Evolutionary conservation across 2,797 vertebrate species (phyloP).

Genomic region (Rhinoraja longicauda): DNA sequence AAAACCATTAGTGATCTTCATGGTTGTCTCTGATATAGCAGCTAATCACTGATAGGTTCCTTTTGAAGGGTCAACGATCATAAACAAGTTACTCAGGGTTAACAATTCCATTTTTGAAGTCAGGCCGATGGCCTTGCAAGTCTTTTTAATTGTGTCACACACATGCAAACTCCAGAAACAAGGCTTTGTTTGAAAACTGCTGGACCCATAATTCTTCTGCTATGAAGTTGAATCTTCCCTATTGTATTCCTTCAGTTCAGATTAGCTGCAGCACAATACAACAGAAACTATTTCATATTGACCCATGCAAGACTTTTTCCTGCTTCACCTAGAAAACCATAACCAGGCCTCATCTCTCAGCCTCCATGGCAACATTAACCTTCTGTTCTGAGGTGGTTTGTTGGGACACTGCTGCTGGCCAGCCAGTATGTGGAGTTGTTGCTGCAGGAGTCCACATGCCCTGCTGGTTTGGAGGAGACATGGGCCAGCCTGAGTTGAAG

Average conservation of each 20-base stretch:
- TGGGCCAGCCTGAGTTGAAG: constrained; percentile 55
- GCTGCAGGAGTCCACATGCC: constrained; percentile 48
- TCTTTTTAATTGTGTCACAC: constrained; percentile 40
- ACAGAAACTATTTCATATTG: constrained; percentile 53
- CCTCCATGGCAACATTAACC: constrained; percentile 89
- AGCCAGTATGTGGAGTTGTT: constrained; percentile 41
- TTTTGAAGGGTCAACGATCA: constrained; percentile 32
- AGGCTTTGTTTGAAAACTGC: constrained; percentile 35
- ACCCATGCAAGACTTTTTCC: constrained; percentile 48
- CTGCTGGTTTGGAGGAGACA: constrained; percentile 51
- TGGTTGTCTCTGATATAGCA: constrained; percentile 36
- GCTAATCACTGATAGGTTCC: constrained; percentile 37
- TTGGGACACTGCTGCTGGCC: constrained; percentile 64
- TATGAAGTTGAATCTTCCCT: constrained; percentile 30
- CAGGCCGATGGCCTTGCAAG: constrained; percentile 32
- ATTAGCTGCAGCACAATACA: constrained; percentile 50
- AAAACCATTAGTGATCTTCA: constrained; percentile 39
- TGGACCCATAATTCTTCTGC: constrained; percentile 38
- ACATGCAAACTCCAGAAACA: constrained; percentile 52
- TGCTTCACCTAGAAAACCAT: constrained; percentile 18
- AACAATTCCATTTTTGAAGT: constrained; percentile 38
- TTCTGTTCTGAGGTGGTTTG: constrained; percentile 77
- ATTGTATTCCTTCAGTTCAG: constrained; percentile 44
- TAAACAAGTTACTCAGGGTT: constrained; percentile 36
- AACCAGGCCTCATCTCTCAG: constrained; percentile 83